Base-by-base conservation (phyloP, 1,140 invertebrate genomes). In the Subanguina moxae region DNA sequence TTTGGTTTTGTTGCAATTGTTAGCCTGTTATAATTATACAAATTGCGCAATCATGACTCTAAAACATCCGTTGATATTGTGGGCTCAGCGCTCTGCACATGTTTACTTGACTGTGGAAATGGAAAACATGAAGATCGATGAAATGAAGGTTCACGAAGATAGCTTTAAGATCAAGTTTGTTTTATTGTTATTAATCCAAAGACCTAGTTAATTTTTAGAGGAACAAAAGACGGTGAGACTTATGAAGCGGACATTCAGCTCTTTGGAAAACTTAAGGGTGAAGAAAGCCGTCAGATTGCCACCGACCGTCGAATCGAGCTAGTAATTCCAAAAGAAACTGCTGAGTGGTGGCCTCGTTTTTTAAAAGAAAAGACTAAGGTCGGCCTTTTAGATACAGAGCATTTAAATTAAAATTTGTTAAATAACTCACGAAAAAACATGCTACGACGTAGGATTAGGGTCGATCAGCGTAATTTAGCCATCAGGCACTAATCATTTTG, bases 321-420 rank as follows among this genome's bases (percentile, higher is more conserved):
- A n/a, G 57, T 80, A n/a, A 72, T 77, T 30, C 74, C 74, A 1
- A 77, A 77, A 38, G 74, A 77, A 48, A 68, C 30, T 17, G 61
- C 67, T 27, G 66, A 80, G 52, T 77, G 75, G 75, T 77, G 75
- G 75, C 75, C 75, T 27, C 67, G 75, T 19, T 62, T 77, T 15
- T 46, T 76, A 30, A 78, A 76, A 42, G 67, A 70, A 0, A 61
- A 59, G 52, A 58, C 61, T 25, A 77, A 77, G 69, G 75, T 76
- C 32, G 32, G 32, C 11, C 11, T 38, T 38, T 38, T 38, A 38
- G 11, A 38, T 38, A 38, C 11, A 11, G 32, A 38, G 3, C 3
- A 38, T 11, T 11, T 5, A 38, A 38, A 38, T 38, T 38, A 38
- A 38, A 38, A 38, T 38, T 38, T 38, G 11, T 38, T 38, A 38